Conservation (phyloP, 2,113 vertebrate species). For the Romanogobio albipinnatus region DNA sequence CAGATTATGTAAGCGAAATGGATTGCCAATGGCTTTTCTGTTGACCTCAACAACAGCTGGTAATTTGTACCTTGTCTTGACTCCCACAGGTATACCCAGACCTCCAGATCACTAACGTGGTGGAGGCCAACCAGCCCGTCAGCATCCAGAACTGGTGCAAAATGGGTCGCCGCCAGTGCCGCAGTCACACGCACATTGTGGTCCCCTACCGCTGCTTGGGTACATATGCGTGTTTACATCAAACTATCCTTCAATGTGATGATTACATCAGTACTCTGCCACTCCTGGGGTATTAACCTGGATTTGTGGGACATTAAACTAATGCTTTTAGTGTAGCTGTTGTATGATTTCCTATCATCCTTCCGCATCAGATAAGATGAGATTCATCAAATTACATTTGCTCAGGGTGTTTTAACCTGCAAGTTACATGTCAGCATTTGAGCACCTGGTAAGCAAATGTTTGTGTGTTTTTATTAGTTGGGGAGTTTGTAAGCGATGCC, state of each 20-base stretch:
- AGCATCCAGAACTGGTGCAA: slow-evolving; percentile 97
- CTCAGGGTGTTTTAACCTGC: background rate
- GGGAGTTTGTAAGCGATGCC: slow-evolving; percentile 96
- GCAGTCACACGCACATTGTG: slow-evolving; percentile 88
- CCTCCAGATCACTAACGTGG: slow-evolving; percentile 95
- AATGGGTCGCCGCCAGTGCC: slow-evolving; percentile 89
- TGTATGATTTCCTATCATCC: slow-evolving; percentile 30
- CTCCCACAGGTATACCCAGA: slow-evolving; percentile 89
- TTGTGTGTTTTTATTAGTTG: slow-evolving; percentile 78
- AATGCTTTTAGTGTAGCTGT: slow-evolving; percentile 32
- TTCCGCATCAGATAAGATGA: slow-evolving; percentile 8
- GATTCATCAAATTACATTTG: slow-evolving; percentile 3
- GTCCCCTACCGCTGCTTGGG: slow-evolving; percentile 98
- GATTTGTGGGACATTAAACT: slow-evolving; percentile 41
- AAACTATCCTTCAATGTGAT: background rate
- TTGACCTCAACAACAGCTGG: background rate
- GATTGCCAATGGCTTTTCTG: background rate
- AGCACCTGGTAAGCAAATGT: background rate
- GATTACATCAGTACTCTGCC: background rate
- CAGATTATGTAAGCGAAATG: slow-evolving; percentile 1
- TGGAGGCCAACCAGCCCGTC: slow-evolving; percentile 95
- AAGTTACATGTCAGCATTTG: background rate
- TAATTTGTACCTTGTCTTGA: background rate
- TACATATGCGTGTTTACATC: slow-evolving; percentile 67
- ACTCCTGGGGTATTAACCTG: slow-evolving; percentile 42